Base-by-base conservation (phyloP, 2,888 invertebrate species). In the Rhyacophila evoluta region DNA sequence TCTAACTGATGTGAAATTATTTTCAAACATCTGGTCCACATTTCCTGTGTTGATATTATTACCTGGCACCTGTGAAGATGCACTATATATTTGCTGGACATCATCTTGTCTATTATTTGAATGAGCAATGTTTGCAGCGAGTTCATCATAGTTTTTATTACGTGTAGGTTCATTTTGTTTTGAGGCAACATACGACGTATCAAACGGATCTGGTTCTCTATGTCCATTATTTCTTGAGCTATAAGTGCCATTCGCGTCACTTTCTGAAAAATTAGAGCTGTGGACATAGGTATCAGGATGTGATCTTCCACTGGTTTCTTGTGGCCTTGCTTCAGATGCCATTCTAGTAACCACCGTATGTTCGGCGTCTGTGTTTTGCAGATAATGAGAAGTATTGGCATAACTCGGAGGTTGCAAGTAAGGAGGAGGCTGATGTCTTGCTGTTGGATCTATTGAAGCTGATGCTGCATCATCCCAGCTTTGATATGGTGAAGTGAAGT, bases 191-290 rank as follows among this genome's bases (percentile, higher is more conserved):
- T 85, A 83, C 0, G 92, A 92, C 0, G 94, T 94, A 83, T 94
- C 94, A 83, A 94, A 94, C 0, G 94, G 94, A 87, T 94, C 93
- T 6, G 55, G 74, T 79, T 75, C 79, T 33, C 29, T 78, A 19
- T 55, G 55, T 19, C 25, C 19, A 19, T 55, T 12, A 19, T n/a
- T 39, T 10, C 12, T 55, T 19, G 55, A 55, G 19, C 25, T 3
- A 19, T 55, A 55, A 2, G 19, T 55, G 2, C 19, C 19, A 5
- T 19, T 55, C 1, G 55, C 1, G 10, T 55, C 25, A 19, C 55
- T 19, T 19, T 25, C 55, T 0, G 25, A 19, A 2, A 8, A 1
- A 55, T 55, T 55, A 10, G 19, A 25, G 15, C 55, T 19, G 15
- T 55, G 55, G 3, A 19, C 15, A 19, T 55, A 55, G 1, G 10